Evolutionary conservation across 2,113 vertebrate genomes (phyloP), one percentile per base, ranked within the genome.

Genomic region (Rhinoderma darwinii): DNA sequence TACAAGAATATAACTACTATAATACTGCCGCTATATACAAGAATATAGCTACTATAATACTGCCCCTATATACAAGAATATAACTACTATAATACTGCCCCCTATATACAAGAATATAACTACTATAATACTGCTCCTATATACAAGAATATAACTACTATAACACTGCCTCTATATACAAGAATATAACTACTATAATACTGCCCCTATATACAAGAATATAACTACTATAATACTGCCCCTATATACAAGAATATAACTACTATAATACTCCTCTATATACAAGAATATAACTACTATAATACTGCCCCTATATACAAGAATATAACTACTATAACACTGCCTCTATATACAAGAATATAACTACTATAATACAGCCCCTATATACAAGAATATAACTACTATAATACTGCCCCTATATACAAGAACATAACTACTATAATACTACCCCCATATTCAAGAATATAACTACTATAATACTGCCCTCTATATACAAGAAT

Each of bases 161-260:
- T n/a, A n/a, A n/a, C n/a, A n/a, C n/a, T n/a, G n/a, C n/a, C n/a
- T n/a, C n/a, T n/a, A n/a, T n/a, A 50, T n/a, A n/a, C n/a, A n/a
- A n/a, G n/a, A 27, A 61, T 61, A 61, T 61, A 61, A 61, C 56
- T 61, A 61, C 56, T 61, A 61, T 61, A 61, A 61, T 61, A 56
- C 54, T 25, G 22, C 54, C n/a, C 54, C 20, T 59, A 59, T 59
- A 9, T 59, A n/a, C 54, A 59, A 59, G 20, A 25, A 59, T 59
- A 59, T 59, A 59, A 25, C 54, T 59, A 59, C 54, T 59, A 25
- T 59, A 59, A 59, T 59, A 59, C 54, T 59, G 54, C 54, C n/a
- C 54, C 54, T 59, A 59, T 59, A 8, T 59, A 59, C 54, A 59
- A 54, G 50, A 54, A 54, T 54, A 54, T 54, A 54, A 54, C 50